Evolutionary conservation across 2,113 vertebrate species (phyloP).

Genomic region (Neopipo cinnamomea): DNA sequence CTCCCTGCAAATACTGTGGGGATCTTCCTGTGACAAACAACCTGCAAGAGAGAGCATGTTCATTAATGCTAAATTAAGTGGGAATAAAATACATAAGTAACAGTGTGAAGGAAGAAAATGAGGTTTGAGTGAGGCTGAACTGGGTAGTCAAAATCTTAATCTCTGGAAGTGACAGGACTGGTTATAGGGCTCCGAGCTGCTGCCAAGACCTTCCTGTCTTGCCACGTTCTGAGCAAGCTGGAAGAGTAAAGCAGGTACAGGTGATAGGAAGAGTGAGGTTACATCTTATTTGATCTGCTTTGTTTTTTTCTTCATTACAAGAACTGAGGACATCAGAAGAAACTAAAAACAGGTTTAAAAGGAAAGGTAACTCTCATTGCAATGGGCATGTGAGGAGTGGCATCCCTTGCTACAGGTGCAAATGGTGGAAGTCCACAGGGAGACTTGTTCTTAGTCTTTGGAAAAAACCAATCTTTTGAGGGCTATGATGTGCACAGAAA

Average conservation of each 20-base stretch:
- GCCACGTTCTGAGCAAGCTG: neutral
- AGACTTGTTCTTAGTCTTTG: neutral
- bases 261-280: neutral
- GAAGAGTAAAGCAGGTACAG: neutral
- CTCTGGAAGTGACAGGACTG: neutral
- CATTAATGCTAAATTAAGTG: neutral
- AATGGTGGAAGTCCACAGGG: neutral
- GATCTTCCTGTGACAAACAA: neutral
- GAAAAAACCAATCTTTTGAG: neutral
- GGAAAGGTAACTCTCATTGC: neutral
- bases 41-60: neutral
- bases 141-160: neutral
- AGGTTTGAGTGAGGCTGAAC: neutral
- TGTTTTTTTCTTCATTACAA: neutral
- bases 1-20: neutral
- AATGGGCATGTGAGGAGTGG: neutral
- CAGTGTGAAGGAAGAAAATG: neutral
- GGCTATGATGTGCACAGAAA: neutral
- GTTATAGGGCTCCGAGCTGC: neutral
- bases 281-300: rapidly evolving
- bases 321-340: neutral
- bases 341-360: neutral
- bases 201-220: neutral
- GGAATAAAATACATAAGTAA: neutral
- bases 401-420: neutral